phyloP scores from a whole-genome alignment of 2,888 invertebrate species.

The Cryptophagus acutangulus region DNA sequence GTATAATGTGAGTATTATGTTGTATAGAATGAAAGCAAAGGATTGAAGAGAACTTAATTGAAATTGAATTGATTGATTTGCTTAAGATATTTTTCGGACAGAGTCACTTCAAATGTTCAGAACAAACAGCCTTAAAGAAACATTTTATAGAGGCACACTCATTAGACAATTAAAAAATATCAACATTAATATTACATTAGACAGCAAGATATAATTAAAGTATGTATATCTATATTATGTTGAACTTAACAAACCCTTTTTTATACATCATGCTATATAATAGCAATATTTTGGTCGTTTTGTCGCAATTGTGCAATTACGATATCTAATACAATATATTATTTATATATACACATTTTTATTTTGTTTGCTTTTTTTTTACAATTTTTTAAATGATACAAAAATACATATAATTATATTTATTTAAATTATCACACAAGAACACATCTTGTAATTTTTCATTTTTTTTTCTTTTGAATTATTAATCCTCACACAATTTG shows the following conservation, averaged over 20 bases:
- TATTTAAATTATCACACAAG: conserved; percentile 26
- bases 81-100: too few species aligned
- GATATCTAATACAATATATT: conserved; percentile 6
- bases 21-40: too few species aligned
- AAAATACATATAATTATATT: conserved; percentile 27
- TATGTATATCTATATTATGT: background rate
- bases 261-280: conserved; percentile 13
- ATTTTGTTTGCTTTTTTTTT: conserved; percentile 11
- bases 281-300: conserved; percentile 20
- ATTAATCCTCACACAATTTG: conserved; percentile 6
- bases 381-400: conserved; percentile 24
- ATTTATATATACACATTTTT: conserved; percentile 1
- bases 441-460: conserved; percentile 16
- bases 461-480: background rate
- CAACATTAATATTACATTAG: conserved; percentile 1
- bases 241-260: conserved; percentile 2
- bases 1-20: too few species aligned
- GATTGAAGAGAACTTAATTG: too few species aligned
- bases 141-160: background rate
- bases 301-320: conserved; percentile 16
- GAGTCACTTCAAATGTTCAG: background rate
- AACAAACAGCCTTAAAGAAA: background rate
- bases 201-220: background rate
- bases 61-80: too few species aligned
- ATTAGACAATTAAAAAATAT: background rate